Evolutionary conservation across 2,113 vertebrate genomes (phyloP).

Genomic region (Ophiodon elongatus): DNA sequence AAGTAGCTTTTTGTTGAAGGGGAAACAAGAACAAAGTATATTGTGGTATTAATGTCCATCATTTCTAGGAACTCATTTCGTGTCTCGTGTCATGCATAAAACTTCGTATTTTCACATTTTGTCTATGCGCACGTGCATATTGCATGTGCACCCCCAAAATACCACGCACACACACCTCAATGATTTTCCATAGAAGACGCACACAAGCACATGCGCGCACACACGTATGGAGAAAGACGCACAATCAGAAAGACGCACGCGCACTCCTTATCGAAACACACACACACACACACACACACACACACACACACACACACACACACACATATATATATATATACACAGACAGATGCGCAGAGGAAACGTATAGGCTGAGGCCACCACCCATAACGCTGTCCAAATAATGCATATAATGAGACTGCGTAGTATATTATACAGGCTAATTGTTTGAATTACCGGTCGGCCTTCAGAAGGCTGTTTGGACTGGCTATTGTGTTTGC

Average conservation of each 20-base stretch:
- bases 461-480: constrained; percentile 16
- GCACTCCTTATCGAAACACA: neutral
- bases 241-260: constrained; percentile 7
- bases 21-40: neutral
- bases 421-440: constrained; percentile 23
- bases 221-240: neutral
- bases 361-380: constrained; percentile 10
- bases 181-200: neutral
- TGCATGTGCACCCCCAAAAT: neutral
- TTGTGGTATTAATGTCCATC: constrained; percentile 17
- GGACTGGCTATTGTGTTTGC: constrained; percentile 47
- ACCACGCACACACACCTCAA: neutral
- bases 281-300: neutral
- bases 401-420: constrained; percentile 50
- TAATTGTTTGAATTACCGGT: constrained; percentile 63
- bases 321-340: neutral
- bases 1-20: constrained; percentile 24
- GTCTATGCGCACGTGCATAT: neutral
- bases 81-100: neutral
- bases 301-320: constrained; percentile 2
- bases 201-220: neutral
- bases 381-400: constrained; percentile 47
- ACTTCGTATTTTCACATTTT: neutral
- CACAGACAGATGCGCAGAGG: neutral
- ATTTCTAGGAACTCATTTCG: neutral